These are phyloP conservation scores for Drosophila quadrilineata DNA, from an alignment of 1,140 invertebrate genomes.

Conservation along the genomic window DNA sequence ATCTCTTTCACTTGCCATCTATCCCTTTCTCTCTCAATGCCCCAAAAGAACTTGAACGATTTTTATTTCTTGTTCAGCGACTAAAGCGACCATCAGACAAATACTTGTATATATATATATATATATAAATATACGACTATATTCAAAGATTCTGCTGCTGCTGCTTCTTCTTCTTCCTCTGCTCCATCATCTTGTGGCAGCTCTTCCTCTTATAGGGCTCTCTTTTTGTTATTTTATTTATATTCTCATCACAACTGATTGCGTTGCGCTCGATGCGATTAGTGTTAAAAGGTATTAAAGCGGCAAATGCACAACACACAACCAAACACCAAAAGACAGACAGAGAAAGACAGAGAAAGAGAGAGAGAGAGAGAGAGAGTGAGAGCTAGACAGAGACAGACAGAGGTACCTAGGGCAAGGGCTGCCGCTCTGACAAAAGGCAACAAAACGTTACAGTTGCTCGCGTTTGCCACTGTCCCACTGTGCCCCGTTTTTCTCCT, in stretches of 20 bases:
- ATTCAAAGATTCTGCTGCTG: slow-evolving; percentile 39
- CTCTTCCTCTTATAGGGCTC: background rate
- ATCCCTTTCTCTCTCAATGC: slow-evolving; percentile 31
- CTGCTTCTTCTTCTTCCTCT: slow-evolving; percentile 23
- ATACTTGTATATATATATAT: too few species aligned
- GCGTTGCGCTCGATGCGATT: slow-evolving; percentile 78
- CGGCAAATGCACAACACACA: slow-evolving; percentile 75
- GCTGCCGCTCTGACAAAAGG: slow-evolving; percentile 39
- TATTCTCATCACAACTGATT: slow-evolving; percentile 80
- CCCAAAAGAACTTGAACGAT: slow-evolving; percentile 74
- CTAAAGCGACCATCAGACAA: slow-evolving; percentile 54
- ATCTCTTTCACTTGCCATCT: slow-evolving; percentile 26
- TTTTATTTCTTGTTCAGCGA: slow-evolving; percentile 75
- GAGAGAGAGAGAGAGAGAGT: slow-evolving; percentile 3
- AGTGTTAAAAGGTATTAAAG: slow-evolving; percentile 80
- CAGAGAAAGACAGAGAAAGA: background rate
- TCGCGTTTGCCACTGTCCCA: slow-evolving; percentile 68
- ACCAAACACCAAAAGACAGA: slow-evolving; percentile 20
- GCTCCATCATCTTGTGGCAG: background rate
- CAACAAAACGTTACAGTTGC: slow-evolving; percentile 76
- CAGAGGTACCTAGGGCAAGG: background rate
- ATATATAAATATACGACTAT: too few species aligned
- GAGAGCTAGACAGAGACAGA: background rate
- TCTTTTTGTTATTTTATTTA: slow-evolving; percentile 59
- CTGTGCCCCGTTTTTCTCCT: slow-evolving; percentile 58